These are phyloP conservation scores for Lathronympha strigana DNA, from an alignment of 2,888 invertebrate species.

Conservation along the genomic window DNA sequence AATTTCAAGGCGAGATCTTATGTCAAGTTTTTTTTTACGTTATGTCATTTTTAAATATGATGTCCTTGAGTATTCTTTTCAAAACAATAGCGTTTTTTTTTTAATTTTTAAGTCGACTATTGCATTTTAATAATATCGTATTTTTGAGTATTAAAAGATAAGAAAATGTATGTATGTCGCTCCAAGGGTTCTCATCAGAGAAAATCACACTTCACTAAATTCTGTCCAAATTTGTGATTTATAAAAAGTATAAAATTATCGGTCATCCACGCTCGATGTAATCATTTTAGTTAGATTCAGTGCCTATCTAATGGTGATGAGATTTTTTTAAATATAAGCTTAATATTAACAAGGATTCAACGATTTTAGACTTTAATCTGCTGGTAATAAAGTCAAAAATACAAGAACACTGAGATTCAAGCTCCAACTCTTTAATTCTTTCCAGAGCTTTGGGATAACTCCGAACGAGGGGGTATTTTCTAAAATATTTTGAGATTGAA, in stretches of 20 bases:
- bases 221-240: slow-evolving; percentile 6
- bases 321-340: background rate
- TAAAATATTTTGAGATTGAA: too few relatives aligned
- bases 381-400: background rate
- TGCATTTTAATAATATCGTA: too few relatives aligned
- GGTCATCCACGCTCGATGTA: slow-evolving; percentile 11
- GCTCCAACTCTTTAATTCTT: slow-evolving; percentile 1
- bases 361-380: background rate
- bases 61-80: too few relatives aligned
- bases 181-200: background rate
- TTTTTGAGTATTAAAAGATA: too few relatives aligned
- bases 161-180: background rate
- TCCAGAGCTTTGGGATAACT: background rate
- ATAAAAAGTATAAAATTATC: slow-evolving; percentile 10
- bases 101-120: too few relatives aligned
- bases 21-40: too few relatives aligned
- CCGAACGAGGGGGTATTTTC: too few relatives aligned
- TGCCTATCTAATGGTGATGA: background rate
- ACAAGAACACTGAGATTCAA: slow-evolving; percentile 15
- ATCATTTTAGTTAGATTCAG: background rate
- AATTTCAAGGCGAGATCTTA: too few relatives aligned
- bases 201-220: background rate
- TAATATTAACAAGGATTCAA: background rate
- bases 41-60: too few relatives aligned
- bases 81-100: too few relatives aligned